Percentiles rank a stretch among this genome's conserved stretches.
Evolutionary conservation across 1,140 invertebrate species (phyloP).

Genomic region (Pogonomyrmex californicus): DNA sequence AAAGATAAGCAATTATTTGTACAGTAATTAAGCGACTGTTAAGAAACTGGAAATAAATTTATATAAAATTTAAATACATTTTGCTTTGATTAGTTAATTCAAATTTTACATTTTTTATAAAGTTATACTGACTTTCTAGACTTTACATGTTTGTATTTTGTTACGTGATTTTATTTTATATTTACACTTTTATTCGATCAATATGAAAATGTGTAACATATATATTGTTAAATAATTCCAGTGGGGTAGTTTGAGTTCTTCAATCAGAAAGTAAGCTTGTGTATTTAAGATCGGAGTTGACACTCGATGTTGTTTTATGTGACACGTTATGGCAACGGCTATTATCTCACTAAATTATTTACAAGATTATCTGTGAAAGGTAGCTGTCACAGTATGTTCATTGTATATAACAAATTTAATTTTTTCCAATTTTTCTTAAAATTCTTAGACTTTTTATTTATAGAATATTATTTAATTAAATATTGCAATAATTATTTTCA

Average conservation of each 20-base stretch:
- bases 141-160: background rate
- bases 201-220: constrained; percentile 8
- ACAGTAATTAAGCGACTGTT: background rate
- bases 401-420: constrained; percentile 9
- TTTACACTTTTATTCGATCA: background rate
- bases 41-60: background rate
- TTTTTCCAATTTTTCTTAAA: background rate
- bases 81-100: background rate
- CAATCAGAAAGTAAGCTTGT: constrained; percentile 60
- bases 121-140: background rate
- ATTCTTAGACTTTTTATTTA: background rate
- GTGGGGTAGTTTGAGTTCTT: constrained; percentile 35
- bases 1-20: background rate
- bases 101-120: constrained; percentile 8
- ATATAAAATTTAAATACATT: constrained; percentile 6
- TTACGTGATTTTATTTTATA: constrained; percentile 24
- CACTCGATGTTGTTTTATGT: constrained; percentile 65
- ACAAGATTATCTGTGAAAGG: constrained; percentile 34
- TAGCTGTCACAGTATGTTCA: background rate
- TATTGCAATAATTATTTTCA: background rate
- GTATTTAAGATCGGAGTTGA: constrained; percentile 61
- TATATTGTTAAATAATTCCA: background rate
- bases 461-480: background rate
- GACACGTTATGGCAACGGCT: constrained; percentile 47
- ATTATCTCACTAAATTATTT: constrained; percentile 47